Evolutionary conservation across 1,140 invertebrate species (phyloP), one percentile per base, ranked within the genome.

Genomic region (Drosophila albomicans): DNA sequence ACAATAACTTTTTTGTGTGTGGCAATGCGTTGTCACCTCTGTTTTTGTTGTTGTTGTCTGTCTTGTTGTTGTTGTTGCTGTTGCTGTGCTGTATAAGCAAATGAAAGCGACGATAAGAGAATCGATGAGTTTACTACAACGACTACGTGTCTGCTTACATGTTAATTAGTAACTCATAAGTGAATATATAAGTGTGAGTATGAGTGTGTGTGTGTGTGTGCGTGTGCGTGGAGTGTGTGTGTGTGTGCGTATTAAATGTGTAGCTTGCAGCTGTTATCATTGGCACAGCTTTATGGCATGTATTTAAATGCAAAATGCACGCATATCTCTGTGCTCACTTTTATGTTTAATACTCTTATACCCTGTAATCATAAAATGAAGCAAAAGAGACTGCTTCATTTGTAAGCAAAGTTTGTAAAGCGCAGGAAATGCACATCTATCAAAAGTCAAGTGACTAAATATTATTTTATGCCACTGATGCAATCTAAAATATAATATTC

Each of bases 1-100:
- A 67, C 80, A 84, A 88, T 71, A 77, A 71, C 59, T 65, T 80
- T 67, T 80, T 78, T 61, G 16, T 54, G 49, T 85, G 80, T 84
- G 80, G 77, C 85, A 89, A 87, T 78, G 63, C 57, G 11, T 43
- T 41, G 79, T 58, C 79, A 70, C 15, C 20, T 54, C 3, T 63
- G 66, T 59, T 28, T 15, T 10, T 68, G 25, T 20, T 52, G 30
- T 28, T 32, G 13, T 45, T 63, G 32, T 57, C 41, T 46, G 25
- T 66, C 20, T 48, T 77, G 52, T 54, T 58, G 63, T 82, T 70
- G 65, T 75, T 43, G 20, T 25, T 70, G 65, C 75, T 43, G 20
- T 25, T 45, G n/a, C 13, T 5, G 10, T 43, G 49, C 15, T 51
- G 32, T 57, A 10, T 41, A 57, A 35, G 30, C 54, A 57, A 35